Percentiles rank a stretch among this genome's conserved stretches.
phyloP scores from a whole-genome alignment of 2,113 vertebrate genomes.

The Geococcyx californianus region DNA sequence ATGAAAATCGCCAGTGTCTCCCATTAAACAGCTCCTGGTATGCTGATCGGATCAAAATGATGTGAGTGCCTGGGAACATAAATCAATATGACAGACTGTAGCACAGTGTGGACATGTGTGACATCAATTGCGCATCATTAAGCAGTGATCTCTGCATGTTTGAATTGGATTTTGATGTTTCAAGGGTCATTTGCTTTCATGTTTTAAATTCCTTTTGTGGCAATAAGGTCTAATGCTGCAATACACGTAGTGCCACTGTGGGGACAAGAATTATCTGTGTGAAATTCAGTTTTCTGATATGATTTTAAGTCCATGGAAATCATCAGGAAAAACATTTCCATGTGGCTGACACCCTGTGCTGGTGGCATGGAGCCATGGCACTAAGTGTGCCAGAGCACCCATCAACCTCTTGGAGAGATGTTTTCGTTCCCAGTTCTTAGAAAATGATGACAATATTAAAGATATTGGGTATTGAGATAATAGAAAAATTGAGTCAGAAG shows the following conservation, averaged over 20 bases:
- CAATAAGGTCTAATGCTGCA: not conserved
- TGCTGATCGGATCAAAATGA: not conserved
- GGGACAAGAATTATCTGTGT: not conserved
- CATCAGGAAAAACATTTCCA: not conserved
- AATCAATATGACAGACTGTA: not conserved
- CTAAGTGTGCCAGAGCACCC: not conserved
- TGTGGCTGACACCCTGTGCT: not conserved
- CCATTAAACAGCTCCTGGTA: not conserved
- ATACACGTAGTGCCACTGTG: not conserved
- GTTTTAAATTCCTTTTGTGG: not conserved
- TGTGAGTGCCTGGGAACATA: not conserved
- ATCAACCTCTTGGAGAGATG: not conserved
- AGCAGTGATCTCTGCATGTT: not conserved
- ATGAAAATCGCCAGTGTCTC: not conserved
- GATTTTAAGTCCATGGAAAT: not conserved
- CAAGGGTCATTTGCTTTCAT: not conserved
- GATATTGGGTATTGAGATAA: not conserved
- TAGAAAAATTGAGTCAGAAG: fast-evolving
- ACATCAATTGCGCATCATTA: not conserved
- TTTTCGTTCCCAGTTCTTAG: not conserved
- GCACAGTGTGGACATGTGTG: fast-evolving
- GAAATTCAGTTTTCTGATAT: not conserved
- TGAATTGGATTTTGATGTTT: not conserved
- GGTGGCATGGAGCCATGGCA: not conserved
- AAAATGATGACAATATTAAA: fast-evolving